Evolutionary conservation across 2,888 invertebrate genomes (phyloP), one percentile per base, ranked within the genome.

Genomic region (Amphipoea oculea): DNA sequence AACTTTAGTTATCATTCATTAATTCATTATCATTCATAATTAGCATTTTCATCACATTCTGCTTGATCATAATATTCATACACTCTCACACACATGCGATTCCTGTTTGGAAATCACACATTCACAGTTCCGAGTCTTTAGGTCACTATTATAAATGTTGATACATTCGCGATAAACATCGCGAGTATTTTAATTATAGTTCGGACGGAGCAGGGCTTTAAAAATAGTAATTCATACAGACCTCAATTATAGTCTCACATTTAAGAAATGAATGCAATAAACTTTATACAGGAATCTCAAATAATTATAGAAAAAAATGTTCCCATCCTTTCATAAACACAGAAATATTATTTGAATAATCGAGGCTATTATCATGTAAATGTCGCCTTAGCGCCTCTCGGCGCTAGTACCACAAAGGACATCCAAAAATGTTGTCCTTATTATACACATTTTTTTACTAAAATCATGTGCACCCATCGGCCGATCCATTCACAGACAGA

Each of bases 351-450:
- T 94, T 91, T 94, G 91, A 94, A 94, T 94, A 94, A 94, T 93
- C 91, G 86, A 84, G 66, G 74, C 88, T 89, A 95, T 95, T 96
- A 95, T 94, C 90, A 96, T 96, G 94, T 94, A 94, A 96, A 96
- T 95, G 83, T 87, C 79, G 62, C 81, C 92, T 95, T 94, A 96
- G 96, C 96, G 96, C 96, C 96, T 92, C 84, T 85, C 91, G 95
- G 95, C 95, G 95, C 95, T 95, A 92, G 91, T 74, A 79, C 84
- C 83, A 91, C 91, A 92, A 93, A 93, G 92, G 91, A 92, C 88
- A 90, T 91, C 89, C 83, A 92, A 93, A 94, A 94, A 94, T 95
- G 94, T 94, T 93, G 92, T 94, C 92, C 92, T 92, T 94, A 89
- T 90, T 90, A 90, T 90, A 89, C 81, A 79, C 68, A 86, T 92